phyloP scores from a whole-genome alignment of 1,140 invertebrate genomes.

The Mycetomoellerius zeteki region DNA sequence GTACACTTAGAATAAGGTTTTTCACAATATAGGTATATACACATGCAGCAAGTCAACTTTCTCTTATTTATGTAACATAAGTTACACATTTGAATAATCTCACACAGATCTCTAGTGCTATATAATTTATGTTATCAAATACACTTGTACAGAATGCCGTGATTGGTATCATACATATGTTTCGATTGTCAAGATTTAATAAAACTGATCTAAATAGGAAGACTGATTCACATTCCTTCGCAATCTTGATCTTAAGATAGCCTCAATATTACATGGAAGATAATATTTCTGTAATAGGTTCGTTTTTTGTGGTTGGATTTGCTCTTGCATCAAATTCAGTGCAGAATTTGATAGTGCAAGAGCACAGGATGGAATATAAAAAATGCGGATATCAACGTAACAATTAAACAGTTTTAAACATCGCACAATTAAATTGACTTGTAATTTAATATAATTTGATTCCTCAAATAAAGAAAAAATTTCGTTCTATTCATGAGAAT shows the following conservation, averaged over 20 bases:
- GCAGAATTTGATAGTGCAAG: neutral
- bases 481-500: neutral
- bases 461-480: neutral
- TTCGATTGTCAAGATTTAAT: conserved; percentile 70
- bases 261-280: neutral
- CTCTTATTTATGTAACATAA: conserved; percentile 69
- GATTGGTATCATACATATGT: conserved; percentile 60
- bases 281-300: neutral
- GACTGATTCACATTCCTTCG: conserved; percentile 40
- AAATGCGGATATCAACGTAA: neutral
- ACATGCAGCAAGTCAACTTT: conserved; percentile 63
- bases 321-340: neutral
- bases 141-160: conserved; percentile 64
- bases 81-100: conserved; percentile 57
- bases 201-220: conserved; percentile 63
- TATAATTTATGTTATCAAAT: conserved; percentile 66
- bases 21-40: conserved; percentile 30
- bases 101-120: conserved; percentile 37
- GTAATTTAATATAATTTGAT: neutral
- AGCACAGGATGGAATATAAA: neutral
- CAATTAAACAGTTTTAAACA: neutral
- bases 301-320: neutral
- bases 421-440: neutral
- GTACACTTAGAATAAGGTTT: conserved; percentile 26
- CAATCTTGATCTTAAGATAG: neutral